phyloP scores from a whole-genome alignment of 2,888 invertebrate genomes.

The Temnothorax rugatulus region DNA sequence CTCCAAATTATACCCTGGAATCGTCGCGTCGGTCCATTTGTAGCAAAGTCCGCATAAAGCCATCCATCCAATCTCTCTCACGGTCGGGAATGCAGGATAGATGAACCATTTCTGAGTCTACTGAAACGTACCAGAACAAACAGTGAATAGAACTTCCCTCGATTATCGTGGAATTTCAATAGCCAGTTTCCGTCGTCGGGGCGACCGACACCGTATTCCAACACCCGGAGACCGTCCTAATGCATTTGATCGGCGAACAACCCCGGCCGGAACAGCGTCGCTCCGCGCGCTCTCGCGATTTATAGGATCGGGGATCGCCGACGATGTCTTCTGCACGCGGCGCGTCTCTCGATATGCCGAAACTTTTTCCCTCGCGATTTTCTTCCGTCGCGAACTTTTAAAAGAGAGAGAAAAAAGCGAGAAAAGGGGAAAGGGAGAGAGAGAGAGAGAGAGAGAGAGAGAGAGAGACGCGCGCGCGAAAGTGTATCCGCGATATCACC shows the following conservation, averaged over 20 bases:
- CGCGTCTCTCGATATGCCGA: slow-evolving; percentile 18
- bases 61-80: slow-evolving; percentile 26
- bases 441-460: neutral
- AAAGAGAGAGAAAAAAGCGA: slow-evolving; percentile 10
- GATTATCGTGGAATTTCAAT: slow-evolving; percentile 55
- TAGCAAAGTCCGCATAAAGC: slow-evolving; percentile 18
- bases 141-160: slow-evolving; percentile 44
- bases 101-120: slow-evolving; percentile 43
- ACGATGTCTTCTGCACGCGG: slow-evolving; percentile 11
- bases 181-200: slow-evolving; percentile 45
- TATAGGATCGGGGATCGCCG: slow-evolving; percentile 29
- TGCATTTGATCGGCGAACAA: slow-evolving; percentile 53
- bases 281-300: slow-evolving; percentile 11
- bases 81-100: slow-evolving; percentile 12
- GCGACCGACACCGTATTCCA: slow-evolving; percentile 42
- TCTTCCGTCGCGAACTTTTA: slow-evolving; percentile 1
- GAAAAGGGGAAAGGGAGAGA: neutral
- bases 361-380: slow-evolving; percentile 33
- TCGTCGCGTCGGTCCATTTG: slow-evolving; percentile 3
- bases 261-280: slow-evolving; percentile 28
- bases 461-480: neutral
- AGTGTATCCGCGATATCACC: slow-evolving; percentile 2
- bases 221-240: slow-evolving; percentile 37
- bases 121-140: slow-evolving; percentile 47
- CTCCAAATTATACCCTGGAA: neutral